Evolutionary conservation across 2,797 vertebrate species (phyloP).

Genomic region (Pseudotriccus pelzelni): DNA sequence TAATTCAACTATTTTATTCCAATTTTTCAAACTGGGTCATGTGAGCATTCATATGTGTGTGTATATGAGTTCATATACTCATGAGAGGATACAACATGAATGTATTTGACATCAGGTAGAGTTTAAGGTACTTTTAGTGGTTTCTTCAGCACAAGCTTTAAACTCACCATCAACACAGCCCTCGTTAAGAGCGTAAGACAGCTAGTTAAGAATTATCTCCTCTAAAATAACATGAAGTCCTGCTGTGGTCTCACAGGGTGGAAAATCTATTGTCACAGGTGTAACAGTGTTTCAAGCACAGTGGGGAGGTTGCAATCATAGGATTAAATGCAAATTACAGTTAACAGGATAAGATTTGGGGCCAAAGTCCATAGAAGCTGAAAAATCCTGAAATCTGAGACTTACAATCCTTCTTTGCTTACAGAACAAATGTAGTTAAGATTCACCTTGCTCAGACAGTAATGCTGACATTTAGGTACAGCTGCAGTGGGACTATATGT

Average conservation of each 20-base stretch:
- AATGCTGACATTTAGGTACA: neutral
- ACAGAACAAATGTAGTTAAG: neutral
- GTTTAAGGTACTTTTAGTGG: neutral
- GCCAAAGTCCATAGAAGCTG: neutral
- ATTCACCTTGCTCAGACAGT: neutral
- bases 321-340: neutral
- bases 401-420: neutral
- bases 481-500: neutral
- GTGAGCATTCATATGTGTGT: neutral
- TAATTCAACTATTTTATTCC: neutral
- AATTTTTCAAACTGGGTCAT: neutral
- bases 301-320: neutral
- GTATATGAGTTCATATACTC: neutral
- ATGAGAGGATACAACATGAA: neutral
- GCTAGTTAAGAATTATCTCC: neutral
- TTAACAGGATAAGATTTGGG: neutral
- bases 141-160: neutral
- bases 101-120: neutral
- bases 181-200: fast-evolving
- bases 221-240: neutral
- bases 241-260: neutral
- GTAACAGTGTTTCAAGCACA: neutral
- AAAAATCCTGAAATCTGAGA: neutral
- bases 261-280: neutral
- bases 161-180: neutral